phyloP scores from a whole-genome alignment of 2,797 vertebrate genomes.

The Setipinna tenuifilis region DNA sequence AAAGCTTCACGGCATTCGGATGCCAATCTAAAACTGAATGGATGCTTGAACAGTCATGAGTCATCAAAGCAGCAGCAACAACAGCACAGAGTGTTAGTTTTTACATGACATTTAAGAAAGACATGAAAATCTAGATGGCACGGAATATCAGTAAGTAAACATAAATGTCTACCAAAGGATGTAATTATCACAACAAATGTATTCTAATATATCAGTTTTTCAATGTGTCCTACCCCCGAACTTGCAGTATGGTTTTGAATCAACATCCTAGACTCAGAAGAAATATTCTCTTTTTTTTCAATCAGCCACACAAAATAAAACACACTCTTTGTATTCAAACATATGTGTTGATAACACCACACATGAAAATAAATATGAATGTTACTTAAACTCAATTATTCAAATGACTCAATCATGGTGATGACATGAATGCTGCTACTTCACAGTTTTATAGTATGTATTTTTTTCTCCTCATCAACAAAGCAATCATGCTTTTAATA shows the following conservation, averaged over 20 bases:
- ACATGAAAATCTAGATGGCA: neutral
- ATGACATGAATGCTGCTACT: neutral
- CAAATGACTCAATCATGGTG: slow-evolving; percentile 43
- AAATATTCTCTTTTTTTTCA: neutral
- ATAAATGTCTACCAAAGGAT: neutral
- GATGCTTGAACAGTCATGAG: neutral
- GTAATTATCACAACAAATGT: neutral
- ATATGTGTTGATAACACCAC: neutral
- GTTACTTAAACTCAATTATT: neutral
- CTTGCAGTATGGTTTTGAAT: neutral
- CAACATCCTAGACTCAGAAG: neutral
- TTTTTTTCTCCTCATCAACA: neutral
- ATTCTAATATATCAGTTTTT: slow-evolving; percentile 5
- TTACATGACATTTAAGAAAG: neutral
- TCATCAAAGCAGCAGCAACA: neutral
- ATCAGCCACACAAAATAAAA: neutral
- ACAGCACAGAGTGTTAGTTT: neutral
- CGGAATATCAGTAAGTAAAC: neutral
- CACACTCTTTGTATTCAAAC: neutral
- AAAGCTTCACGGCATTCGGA: neutral
- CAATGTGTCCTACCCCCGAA: neutral
- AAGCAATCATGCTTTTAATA: slow-evolving; percentile 19
- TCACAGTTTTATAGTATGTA: neutral
- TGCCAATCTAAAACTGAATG: neutral
- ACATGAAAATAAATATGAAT: slow-evolving; percentile 1